Conservation (phyloP, 2,888 invertebrate species). For the Clepsis dumicolana region DNA sequence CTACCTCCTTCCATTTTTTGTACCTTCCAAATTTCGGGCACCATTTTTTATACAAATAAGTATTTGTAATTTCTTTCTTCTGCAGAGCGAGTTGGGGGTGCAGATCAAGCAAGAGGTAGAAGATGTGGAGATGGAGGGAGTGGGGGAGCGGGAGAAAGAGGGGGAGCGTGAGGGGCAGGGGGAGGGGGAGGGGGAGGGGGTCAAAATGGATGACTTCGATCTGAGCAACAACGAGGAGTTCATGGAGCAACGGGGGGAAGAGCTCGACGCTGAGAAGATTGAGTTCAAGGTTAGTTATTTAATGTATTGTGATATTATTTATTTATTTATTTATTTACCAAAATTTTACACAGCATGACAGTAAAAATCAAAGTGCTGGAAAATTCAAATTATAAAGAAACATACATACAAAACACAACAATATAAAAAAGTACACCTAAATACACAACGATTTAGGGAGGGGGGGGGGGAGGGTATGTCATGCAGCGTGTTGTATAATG, state of each 20-base stretch:
- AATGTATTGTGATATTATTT: too few relatives aligned
- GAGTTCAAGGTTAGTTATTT: constrained; percentile 51
- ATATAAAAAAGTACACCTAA: too few relatives aligned
- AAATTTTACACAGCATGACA: too few relatives aligned
- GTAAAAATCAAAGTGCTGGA: too few relatives aligned
- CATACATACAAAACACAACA: too few relatives aligned
- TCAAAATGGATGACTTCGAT: constrained; percentile 26
- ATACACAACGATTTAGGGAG: too few relatives aligned
- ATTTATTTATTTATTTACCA: too few relatives aligned
- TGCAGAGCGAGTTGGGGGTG: constrained; percentile 77
- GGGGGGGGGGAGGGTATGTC: too few relatives aligned
- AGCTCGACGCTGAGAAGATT: constrained; percentile 17
- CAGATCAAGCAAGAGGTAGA: constrained; percentile 70
- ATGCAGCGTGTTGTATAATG: too few relatives aligned
- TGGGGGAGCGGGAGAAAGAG: constrained; percentile 66
- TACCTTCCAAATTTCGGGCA: too few relatives aligned
- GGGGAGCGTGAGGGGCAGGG: constrained; percentile 45
- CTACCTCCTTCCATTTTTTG: too few relatives aligned
- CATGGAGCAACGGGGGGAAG: background rate
- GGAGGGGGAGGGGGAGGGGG: constrained; percentile 27
- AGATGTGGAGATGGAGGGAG: constrained; percentile 37
- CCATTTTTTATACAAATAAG: background rate
- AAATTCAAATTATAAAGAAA: too few relatives aligned
- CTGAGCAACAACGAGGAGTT: constrained; percentile 27
- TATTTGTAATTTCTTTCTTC: background rate